Evolutionary conservation across 2,888 invertebrate species (phyloP).

Genomic region (Balanococcus diminutus): DNA sequence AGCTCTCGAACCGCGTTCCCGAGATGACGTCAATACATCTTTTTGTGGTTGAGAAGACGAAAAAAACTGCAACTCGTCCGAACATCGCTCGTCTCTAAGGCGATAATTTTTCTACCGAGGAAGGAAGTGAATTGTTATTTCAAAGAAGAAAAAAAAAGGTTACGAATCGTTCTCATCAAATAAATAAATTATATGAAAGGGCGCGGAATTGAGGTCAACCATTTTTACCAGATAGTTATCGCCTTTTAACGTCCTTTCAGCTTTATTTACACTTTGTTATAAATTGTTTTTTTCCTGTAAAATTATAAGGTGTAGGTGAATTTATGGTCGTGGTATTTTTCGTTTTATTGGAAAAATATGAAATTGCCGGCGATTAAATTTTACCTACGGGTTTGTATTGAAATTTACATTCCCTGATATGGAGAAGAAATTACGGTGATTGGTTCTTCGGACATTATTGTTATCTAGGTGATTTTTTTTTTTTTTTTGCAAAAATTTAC

Average conservation of each 20-base stretch:
- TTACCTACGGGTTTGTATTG: too few species aligned
- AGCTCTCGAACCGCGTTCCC: not conserved
- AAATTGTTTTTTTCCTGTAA: not conserved
- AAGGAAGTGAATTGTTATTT: constrained; percentile 12
- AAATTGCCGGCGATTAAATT: not conserved
- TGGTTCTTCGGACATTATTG: too few species aligned
- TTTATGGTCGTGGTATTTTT: not conserved
- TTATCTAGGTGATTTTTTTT: too few species aligned
- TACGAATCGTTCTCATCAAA: not conserved
- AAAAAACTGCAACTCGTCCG: not conserved
- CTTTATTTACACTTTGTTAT: constrained; percentile 3
- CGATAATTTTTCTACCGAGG: not conserved
- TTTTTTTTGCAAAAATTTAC: too few species aligned
- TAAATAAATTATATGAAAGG: constrained; percentile 19
- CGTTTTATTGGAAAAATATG: not conserved
- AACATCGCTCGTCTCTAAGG: not conserved
- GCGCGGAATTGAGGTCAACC: constrained; percentile 18
- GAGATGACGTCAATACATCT: not conserved
- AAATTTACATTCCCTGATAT: too few species aligned
- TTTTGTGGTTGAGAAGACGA: not conserved
- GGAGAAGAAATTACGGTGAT: too few species aligned
- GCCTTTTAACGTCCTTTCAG: constrained; percentile 12
- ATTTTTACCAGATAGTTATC: constrained; percentile 16
- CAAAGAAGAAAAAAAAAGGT: constrained; percentile 12
- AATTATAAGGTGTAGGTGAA: not conserved